phyloP scores from a whole-genome alignment of 64 coral and sea anemone species.

The Astreopora myriophthalma region DNA sequence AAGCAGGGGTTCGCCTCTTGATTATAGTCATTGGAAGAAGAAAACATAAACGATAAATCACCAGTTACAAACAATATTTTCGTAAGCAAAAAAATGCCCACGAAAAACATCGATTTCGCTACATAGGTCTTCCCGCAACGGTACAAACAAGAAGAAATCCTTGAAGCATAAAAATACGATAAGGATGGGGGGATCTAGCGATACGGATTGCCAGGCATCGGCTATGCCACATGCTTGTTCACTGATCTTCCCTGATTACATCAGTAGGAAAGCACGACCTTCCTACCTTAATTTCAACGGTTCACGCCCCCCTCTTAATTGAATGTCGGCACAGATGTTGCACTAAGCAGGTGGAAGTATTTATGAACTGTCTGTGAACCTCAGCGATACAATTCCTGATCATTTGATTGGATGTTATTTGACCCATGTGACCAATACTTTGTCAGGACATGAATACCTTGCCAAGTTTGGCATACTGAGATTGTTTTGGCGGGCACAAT shows the following conservation, averaged over 20 bases:
- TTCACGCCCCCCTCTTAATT: background rate
- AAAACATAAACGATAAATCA: constrained; percentile 31
- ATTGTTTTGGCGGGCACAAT: too few species aligned
- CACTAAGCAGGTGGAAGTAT: background rate
- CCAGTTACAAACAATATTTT: constrained; percentile 21
- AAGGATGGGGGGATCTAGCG: background rate
- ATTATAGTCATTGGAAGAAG: constrained; percentile 14
- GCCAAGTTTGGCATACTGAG: too few species aligned
- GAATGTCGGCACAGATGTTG: background rate
- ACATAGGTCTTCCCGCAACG: constrained; percentile 3
- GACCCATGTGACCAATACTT: background rate
- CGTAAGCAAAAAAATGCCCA: constrained; percentile 27
- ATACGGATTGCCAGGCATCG: constrained; percentile 16
- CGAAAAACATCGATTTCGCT: constrained; percentile 46
- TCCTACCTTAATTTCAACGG: background rate
- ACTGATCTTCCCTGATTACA: constrained; percentile 23
- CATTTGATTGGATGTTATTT: background rate
- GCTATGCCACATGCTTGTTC: constrained; percentile 35
- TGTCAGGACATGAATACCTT: background rate
- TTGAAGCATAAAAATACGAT: constrained; percentile 23
- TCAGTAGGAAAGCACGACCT: constrained; percentile 19
- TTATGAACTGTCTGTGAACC: background rate
- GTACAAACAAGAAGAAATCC: background rate
- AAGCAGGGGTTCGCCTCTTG: constrained; percentile 58
- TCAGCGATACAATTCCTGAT: background rate